Base-by-base conservation (phyloP, 1,140 invertebrate genomes). In the Drosophila melanica region DNA sequence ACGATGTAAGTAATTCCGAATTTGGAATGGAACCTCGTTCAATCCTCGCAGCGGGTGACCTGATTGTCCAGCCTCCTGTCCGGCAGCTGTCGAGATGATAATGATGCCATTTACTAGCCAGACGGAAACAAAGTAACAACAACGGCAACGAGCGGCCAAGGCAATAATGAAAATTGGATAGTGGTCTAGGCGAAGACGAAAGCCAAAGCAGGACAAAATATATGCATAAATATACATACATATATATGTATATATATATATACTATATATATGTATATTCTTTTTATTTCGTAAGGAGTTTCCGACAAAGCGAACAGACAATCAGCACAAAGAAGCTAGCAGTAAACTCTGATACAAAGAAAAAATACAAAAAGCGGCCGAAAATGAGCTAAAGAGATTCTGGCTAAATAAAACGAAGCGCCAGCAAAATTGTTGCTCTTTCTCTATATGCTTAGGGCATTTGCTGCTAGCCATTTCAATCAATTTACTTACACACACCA, bases 91-190 rank as follows among this genome's bases (percentile, higher is more conserved):
- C 41, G 14, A 45, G 27, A 69, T 70, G 79, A 67, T 81, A 81
- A 81, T 81, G 79, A 81, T 77, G 74, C 59, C 63, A 74, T 68
- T 81, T 77, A 62, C 45, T 54, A 41, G 54, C 54, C 72, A 70
- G 58, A 59, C 74, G 74, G 55, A 77, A 81, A 62, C 63, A 58
- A 55, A 57, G 57, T 50, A 73, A 62, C 67, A 74, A 57, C 62
- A 68, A 47, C 58, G 33, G 51, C 41, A 62, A 57, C 35, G 57
- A 59, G 55, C 58, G 74, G 72, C 74, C 75, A 75, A 65, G 64
- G 79, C 79, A 81, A 81, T 81, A 75, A 81, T 81, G 79, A 81
- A 81, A 81, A 81, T 81, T 81, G 79, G 64, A 78, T 74, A 81
- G 54, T 77, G 72, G 69, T 78, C 64, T 18, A 50, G 48, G 55